Evolutionary conservation across 2,888 invertebrate species (phyloP), one percentile per base, ranked within the genome.

Genomic region (Hydrotaea diabolus): DNA sequence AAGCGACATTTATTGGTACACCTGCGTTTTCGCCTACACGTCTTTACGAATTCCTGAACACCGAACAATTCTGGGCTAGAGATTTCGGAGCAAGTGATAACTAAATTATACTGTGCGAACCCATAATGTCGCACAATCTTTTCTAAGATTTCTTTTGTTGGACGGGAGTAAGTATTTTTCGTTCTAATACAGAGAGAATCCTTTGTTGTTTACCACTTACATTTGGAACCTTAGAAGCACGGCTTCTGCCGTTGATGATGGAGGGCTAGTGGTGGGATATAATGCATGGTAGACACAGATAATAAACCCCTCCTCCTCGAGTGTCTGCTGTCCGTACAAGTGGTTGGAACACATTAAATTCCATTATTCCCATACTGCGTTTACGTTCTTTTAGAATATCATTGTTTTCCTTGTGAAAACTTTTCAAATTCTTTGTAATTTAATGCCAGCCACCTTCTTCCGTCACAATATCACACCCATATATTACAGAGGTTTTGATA

Each of bases 101-200:
- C 59, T 59, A 59, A 59, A 59, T 59, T 59, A 59, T 59, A 59
- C 59, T 59, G 26, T 59, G 26, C 26, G 59, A 59, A 59, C 23
- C 59, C 59, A 59, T 23, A 59, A 59, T 59, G 59, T 59, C 59
- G 59, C 59, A 59, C 59, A 59, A 59, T 59, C 59, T 59, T 59
- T 15, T 59, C 59, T 59, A 59, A 59, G 59, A 59, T 59, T 59
- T 59, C 59, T 23, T 59, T 59, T 59, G 59, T 59, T 26, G 26
- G 2, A 31, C 31, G 31, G n/a, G n/a, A 31, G 31, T 7, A 31
- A 31, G 31, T 59, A 26, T 59, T 59, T 59, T n/a, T n/a, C n/a
- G 26, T 26, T 59, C 39, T 39, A 39, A 39, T 39, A 9, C 13
- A 39, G 11, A 8, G 11, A 1, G 39, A 39, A 39, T 39, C 59